A percentile compares a stretch with the other conserved stretches of the same genome.
These are phyloP conservation scores for Oithona nana DNA, from an alignment of 2,888 invertebrate genomes.

Conservation along the genomic window DNA sequence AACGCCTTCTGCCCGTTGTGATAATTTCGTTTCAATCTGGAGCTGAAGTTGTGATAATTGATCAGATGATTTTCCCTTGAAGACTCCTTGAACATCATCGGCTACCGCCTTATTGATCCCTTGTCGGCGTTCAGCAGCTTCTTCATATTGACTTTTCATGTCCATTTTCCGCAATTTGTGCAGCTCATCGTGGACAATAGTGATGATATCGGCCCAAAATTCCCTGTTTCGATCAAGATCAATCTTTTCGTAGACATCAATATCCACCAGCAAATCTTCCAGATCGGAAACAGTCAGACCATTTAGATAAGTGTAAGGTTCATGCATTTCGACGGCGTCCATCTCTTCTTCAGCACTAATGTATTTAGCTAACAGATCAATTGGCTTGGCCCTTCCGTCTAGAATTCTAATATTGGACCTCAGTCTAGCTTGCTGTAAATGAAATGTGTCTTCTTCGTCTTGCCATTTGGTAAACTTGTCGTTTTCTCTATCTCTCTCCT, in stretches of 20 bases:
- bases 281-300: constrained; percentile 73
- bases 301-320: constrained; percentile 84
- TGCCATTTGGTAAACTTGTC: constrained; percentile 85
- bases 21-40: constrained; percentile 69
- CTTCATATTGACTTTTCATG: constrained; percentile 24
- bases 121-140: constrained; percentile 41
- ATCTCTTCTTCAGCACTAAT: constrained; percentile 63
- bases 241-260: constrained; percentile 77
- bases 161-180: constrained; percentile 60
- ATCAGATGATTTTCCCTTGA: constrained; percentile 64
- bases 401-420: constrained; percentile 87
- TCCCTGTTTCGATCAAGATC: constrained; percentile 69
- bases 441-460: constrained; percentile 90
- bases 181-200: constrained; percentile 80
- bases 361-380: constrained; percentile 89
- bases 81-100: constrained; percentile 65
- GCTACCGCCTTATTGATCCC: constrained; percentile 80
- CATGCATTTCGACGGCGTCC: constrained; percentile 60
- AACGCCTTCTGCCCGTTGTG: constrained; percentile 62
- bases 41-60: constrained; percentile 63
- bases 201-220: constrained; percentile 91
- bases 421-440: constrained; percentile 79
- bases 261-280: constrained; percentile 88
- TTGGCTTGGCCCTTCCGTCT: constrained; percentile 92
- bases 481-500: constrained; percentile 72